Evolutionary conservation across 2,113 vertebrate genomes (phyloP), one percentile per base, ranked within the genome.

Genomic region (Pseudonaja textilis): DNA sequence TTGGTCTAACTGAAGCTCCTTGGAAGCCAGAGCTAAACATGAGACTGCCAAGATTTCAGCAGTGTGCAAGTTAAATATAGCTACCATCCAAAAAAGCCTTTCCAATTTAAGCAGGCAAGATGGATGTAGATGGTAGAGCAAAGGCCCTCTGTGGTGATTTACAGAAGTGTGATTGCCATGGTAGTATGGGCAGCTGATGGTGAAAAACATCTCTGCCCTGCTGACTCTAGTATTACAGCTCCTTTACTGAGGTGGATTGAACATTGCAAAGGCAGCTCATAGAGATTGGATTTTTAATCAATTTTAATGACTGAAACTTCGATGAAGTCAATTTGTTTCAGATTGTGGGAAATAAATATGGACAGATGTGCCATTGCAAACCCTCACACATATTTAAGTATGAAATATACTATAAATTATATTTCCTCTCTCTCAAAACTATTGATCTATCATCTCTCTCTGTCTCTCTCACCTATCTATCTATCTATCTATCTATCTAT

Each of bases 141-240:
- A 94, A 85, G 69, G 91, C 10, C n/a, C 59, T 91, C 95, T 93
- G 88, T 95, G 89, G 1, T 0, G 25, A 95, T 5, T 29, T 47
- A 93, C 87, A 23, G 91, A 96, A 94, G 94, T 94, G 96, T 94
- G 93, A 96, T 95, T 95, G 90, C 34, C 94, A 34, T 92, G 12
- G 89, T 96, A 94, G 96, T 90, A 93, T 95, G 85, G 93, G 93
- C 93, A 81, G 10, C 85, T 87, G 88, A 87, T 52, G 1, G 90
- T 39, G 34, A 26, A 56, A 88, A 81, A 87, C 5, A n/a, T 56
- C 55, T 93, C 92, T 92, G 45, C 94, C 69, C 91, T 93, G 55
- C 91, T 96, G 92, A 93, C 54, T 0, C n/a, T 69, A 74, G 16
- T 20, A 69, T 91, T 96, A 94, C 90, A 95, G 89, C 61, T 69